Base-by-base conservation (phyloP, 2,113 vertebrate species). In the Sprattus sprattus region DNA sequence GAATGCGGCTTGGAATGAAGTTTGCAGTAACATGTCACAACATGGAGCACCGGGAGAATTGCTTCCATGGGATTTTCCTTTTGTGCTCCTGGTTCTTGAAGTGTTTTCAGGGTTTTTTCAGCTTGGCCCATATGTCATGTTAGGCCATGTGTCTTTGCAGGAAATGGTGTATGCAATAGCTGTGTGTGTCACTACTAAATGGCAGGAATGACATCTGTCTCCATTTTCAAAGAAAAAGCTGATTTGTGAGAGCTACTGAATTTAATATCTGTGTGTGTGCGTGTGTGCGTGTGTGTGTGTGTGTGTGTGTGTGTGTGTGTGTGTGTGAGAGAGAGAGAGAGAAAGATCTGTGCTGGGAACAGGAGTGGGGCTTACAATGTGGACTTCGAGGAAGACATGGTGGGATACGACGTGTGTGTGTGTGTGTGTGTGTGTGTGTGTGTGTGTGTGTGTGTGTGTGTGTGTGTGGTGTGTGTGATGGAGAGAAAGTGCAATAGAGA, bases 301-400 rank as follows among this genome's bases (percentile, higher is more conserved):
- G n/a, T n/a, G n/a, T n/a, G n/a, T n/a, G n/a, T n/a, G n/a, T n/a
- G n/a, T n/a, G n/a, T n/a, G n/a, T n/a, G n/a, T 46, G 22, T 45
- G 80, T 45, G 39, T 85, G 60, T 75, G 60, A 45, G 88, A 81
- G 82, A 54, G 83, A 78, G 47, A 57, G 86, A 84, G 49, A 84
- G 82, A 44, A 22, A 67, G n/a, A 47, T 84, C 71, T 87, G 80
- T 86, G 89, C 89, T 92, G 88, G 89, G 89, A 90, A 89, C 86
- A 87, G 88, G 88, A 88, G 84, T 47, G 85, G 83, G 11, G 64
- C 64, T 28, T 71, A 71, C 25, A 71, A 9, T 71, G 64, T 71
- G 28, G n/a, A 28, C n/a, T 32, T 8, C 28, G n/a, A 71, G 64
- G 64, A 25, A 71, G 7, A 71, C 28, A 28, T 28, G 25, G 64